Evolutionary conservation across 2,113 vertebrate genomes (phyloP).

Genomic region (Isurus oxyrinchus): DNA sequence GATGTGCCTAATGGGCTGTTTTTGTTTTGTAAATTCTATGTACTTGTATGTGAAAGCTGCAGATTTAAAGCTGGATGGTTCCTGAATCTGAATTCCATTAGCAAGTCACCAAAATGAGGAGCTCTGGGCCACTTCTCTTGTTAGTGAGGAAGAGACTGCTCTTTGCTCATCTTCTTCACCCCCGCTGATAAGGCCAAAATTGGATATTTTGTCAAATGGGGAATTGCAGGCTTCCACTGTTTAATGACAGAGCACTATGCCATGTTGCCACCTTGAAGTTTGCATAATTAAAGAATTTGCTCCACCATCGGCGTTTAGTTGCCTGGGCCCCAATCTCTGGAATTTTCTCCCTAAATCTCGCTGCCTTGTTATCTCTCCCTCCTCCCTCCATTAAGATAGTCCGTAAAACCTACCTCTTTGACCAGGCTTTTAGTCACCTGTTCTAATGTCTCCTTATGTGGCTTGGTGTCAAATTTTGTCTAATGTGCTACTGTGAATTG

Average conservation of each 20-base stretch:
- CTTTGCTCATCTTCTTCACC: neutral
- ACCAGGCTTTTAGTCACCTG: neutral
- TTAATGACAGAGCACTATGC: neutral
- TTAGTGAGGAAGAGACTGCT: neutral
- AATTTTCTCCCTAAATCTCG: neutral
- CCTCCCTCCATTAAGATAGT: neutral
- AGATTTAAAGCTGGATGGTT: neutral
- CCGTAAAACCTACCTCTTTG: neutral
- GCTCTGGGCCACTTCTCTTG: neutral
- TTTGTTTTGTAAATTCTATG: neutral
- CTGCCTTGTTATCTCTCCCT: neutral
- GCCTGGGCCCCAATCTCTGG: neutral
- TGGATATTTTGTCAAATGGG: neutral
- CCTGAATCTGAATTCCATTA: neutral
- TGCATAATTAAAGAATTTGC: neutral
- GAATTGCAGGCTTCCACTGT: neutral
- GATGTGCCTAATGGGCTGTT: neutral
- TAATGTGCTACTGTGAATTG: neutral
- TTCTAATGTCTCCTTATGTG: neutral
- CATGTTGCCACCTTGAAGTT: neutral
- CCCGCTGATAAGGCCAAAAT: neutral
- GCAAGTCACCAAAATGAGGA: neutral
- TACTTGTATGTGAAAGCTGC: neutral
- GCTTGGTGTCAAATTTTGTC: neutral
- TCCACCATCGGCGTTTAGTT: neutral